Evolutionary conservation across 2,113 vertebrate genomes (phyloP).

Genomic region (Chaenogobius annularis): DNA sequence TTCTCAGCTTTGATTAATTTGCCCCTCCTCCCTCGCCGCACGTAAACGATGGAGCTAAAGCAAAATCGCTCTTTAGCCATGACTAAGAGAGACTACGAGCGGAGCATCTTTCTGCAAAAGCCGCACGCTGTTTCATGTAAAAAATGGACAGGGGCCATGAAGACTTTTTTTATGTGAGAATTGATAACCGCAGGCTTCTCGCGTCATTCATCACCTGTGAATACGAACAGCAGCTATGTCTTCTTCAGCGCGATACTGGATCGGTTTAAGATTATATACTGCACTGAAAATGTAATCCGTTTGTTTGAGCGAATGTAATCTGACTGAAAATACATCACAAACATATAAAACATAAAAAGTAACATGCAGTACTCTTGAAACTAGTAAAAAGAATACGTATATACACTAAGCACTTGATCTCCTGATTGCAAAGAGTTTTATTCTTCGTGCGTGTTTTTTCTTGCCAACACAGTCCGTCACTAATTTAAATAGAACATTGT

Average conservation of each 20-base stretch:
- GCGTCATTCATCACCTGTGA: slow-evolving; percentile 62
- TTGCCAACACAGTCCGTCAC: neutral
- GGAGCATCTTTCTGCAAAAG: slow-evolving; percentile 66
- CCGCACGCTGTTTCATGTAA: slow-evolving; percentile 62
- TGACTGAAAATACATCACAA: neutral
- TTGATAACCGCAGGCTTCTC: slow-evolving; percentile 49
- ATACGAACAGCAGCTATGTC: slow-evolving; percentile 56
- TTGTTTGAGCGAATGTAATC: neutral
- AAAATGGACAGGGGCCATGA: slow-evolving; percentile 63
- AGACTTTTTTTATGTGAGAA: slow-evolving; percentile 46
- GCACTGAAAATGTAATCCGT: neutral
- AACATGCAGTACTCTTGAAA: neutral
- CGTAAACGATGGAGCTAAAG: slow-evolving; percentile 70
- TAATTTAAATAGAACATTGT: no score
- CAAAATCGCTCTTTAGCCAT: slow-evolving; percentile 68
- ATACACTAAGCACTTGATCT: no score
- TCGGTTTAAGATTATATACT: slow-evolving; percentile 26
- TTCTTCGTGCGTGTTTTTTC: no score
- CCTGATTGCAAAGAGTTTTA: no score
- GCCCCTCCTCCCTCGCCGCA: slow-evolving; percentile 62
- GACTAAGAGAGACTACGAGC: slow-evolving; percentile 69
- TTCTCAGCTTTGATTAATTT: slow-evolving; percentile 78
- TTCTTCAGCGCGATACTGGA: slow-evolving; percentile 36
- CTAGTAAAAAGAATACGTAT: neutral
- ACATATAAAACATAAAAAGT: neutral